phyloP scores from a whole-genome alignment of 2,888 invertebrate species.

The Sinopyrophorus schimmeli region DNA sequence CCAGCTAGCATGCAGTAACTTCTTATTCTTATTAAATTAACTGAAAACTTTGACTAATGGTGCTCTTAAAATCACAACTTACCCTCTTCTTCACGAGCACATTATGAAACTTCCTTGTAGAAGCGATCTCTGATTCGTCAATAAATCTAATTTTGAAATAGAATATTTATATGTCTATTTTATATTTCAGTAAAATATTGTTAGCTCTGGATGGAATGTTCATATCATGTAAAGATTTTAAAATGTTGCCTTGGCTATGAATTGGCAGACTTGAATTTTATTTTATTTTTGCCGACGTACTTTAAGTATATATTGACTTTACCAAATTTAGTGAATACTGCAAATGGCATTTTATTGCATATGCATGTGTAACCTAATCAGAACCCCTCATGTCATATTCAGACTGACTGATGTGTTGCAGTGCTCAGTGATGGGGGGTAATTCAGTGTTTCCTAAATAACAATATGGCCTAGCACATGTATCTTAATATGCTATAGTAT shows the following conservation, averaged over 20 bases:
- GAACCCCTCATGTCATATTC: constrained; percentile 36
- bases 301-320: constrained; percentile 42
- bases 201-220: no score
- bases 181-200: no score
- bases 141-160: no score
- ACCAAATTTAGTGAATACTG: constrained; percentile 35
- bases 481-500: no score
- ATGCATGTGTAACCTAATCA: constrained; percentile 37
- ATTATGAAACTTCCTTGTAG: constrained; percentile 16
- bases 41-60: constrained; percentile 34
- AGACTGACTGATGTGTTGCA: constrained; percentile 30
- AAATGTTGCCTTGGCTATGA: no score
- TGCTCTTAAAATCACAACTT: constrained; percentile 29
- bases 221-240: no score
- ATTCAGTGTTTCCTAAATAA: constrained; percentile 3
- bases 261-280: no score
- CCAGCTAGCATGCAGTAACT: constrained; percentile 24
- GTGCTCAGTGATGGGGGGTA: constrained; percentile 22
- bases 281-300: no score
- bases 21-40: constrained; percentile 36
- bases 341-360: constrained; percentile 35
- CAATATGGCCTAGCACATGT: constrained; percentile 11
- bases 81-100: constrained; percentile 26
- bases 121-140: no score
- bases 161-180: no score